phyloP scores from a whole-genome alignment of 2,797 vertebrate genomes.

The Apogon hyalosoma region DNA sequence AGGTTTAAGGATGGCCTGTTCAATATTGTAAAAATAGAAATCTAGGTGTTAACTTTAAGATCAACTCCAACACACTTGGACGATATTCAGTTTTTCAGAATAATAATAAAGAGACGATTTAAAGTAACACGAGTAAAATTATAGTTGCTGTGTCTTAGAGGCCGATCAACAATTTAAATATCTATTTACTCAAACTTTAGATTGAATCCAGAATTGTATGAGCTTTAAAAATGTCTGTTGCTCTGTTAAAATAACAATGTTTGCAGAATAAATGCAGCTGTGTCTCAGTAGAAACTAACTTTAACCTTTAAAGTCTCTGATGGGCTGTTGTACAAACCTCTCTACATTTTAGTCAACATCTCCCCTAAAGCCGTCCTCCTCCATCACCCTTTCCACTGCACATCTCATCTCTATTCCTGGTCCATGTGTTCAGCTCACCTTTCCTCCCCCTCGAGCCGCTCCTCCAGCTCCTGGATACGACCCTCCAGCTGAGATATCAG shows the following conservation, averaged over 20 bases:
- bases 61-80: no score
- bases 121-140: no score
- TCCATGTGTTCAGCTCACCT: slow-evolving; percentile 81
- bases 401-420: slow-evolving; percentile 16
- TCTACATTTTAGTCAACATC: slow-evolving; percentile 4
- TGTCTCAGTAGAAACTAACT: slow-evolving; percentile 5
- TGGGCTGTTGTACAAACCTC: slow-evolving; percentile 1
- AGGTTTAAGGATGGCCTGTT: no score
- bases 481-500: slow-evolving; percentile 92
- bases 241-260: neutral
- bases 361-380: neutral
- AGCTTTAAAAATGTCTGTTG: neutral
- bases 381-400: slow-evolving; percentile 8
- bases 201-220: neutral
- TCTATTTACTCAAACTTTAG: no score
- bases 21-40: no score
- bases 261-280: slow-evolving; percentile 2
- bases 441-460: slow-evolving; percentile 92
- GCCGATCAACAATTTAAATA: no score
- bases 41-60: no score
- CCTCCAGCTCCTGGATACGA: slow-evolving; percentile 93
- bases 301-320: neutral
- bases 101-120: no score
- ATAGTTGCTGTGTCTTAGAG: no score
- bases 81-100: no score